A percentile compares a stretch with the other conserved stretches of the same genome.
Evolutionary conservation across 2,797 vertebrate species (phyloP).

Genomic region (Denticeps clupeoides): DNA sequence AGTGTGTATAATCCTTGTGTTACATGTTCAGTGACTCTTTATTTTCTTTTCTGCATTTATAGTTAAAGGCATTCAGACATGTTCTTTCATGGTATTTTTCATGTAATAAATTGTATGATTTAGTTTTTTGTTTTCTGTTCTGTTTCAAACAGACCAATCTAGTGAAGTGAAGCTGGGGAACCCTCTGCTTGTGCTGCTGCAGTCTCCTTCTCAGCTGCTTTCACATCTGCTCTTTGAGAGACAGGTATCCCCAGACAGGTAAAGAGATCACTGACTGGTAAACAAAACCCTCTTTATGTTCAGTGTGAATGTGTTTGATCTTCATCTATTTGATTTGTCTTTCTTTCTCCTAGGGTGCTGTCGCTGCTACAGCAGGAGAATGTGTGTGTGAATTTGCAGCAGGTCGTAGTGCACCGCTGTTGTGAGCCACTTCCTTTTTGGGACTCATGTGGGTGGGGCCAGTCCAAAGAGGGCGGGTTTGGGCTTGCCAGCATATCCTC

Average conservation of each 20-base stretch:
- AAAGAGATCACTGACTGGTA: too few species aligned
- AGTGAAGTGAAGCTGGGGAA: constrained; percentile 77
- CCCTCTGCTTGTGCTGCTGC: constrained; percentile 80
- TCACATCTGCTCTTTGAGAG: constrained; percentile 86
- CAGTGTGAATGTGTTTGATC: neutral
- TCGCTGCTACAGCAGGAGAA: constrained; percentile 70
- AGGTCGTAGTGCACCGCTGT: constrained; percentile 81
- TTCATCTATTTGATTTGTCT: neutral
- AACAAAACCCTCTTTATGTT: neutral
- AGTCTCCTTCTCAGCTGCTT: constrained; percentile 76
- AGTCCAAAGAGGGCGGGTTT: constrained; percentile 28
- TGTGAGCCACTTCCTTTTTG: constrained; percentile 75
- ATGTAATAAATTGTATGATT: neutral
- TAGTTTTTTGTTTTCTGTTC: neutral
- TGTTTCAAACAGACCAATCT: constrained; percentile 51
- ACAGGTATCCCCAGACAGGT: constrained; percentile 89
- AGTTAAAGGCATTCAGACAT: too few species aligned
- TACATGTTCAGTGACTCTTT: too few species aligned
- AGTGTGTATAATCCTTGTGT: too few species aligned
- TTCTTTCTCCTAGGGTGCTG: constrained; percentile 55
- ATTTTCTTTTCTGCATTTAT: neutral
- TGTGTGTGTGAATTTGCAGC: constrained; percentile 72
- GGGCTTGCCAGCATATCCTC: constrained; percentile 48
- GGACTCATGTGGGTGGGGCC: constrained; percentile 29
- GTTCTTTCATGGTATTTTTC: too few species aligned